Conservation (phyloP, 2,888 invertebrate genomes). For the Agonum fuliginosum region DNA sequence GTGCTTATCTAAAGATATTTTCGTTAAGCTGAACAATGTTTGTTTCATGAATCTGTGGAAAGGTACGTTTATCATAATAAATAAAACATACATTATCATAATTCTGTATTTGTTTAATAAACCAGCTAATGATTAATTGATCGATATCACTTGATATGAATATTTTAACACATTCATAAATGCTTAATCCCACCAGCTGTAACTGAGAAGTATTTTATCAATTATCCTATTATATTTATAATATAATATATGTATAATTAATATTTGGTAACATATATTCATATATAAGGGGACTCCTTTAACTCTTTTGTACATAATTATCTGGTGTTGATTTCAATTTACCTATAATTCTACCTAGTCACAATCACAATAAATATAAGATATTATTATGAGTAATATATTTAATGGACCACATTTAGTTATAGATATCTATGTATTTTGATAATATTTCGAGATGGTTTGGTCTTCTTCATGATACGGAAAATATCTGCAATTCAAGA, state of each 20-base stretch:
- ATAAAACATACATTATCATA: constrained; percentile 42
- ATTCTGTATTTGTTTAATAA: constrained; percentile 50
- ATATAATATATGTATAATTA: constrained; percentile 50
- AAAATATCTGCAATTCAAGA: constrained; percentile 5
- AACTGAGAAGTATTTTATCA: constrained; percentile 54
- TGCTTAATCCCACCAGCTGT: constrained; percentile 51
- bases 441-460: constrained; percentile 54
- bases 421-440: constrained; percentile 62
- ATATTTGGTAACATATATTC: constrained; percentile 53
- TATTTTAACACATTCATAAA: constrained; percentile 58
- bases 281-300: constrained; percentile 58
- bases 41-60: constrained; percentile 9
- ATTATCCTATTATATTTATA: constrained; percentile 52
- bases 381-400: constrained; percentile 64
- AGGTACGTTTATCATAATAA: constrained; percentile 39
- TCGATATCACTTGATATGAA: constrained; percentile 71
- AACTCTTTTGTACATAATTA: constrained; percentile 71
- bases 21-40: constrained; percentile 46
- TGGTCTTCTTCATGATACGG: constrained; percentile 30
- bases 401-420: constrained; percentile 68
- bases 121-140: constrained; percentile 65
- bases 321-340: constrained; percentile 69
- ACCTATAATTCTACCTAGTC: constrained; percentile 66
- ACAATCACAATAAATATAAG: constrained; percentile 70
- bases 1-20: constrained; percentile 48